Evolutionary conservation across 2,113 vertebrate genomes (phyloP), one percentile per base, ranked within the genome.

Genomic region (Spilogale gracilis): DNA sequence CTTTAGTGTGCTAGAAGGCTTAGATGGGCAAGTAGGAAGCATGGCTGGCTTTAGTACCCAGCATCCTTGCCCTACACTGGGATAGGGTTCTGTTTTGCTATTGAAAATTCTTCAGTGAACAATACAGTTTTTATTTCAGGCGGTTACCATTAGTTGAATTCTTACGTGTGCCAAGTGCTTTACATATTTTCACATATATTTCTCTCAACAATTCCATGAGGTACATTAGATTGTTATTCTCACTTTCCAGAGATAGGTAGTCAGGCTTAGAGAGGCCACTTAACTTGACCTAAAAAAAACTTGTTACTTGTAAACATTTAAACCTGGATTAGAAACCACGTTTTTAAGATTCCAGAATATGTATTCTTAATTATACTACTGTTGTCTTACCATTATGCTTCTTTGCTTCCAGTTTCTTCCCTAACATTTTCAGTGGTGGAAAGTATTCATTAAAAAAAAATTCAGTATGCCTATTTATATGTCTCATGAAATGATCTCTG

Each of bases 81-180:
- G 45, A 30, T 32, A 25, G 54, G 52, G n/a, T 82, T 95, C 91
- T 78, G 58, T 71, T 76, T 79, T 52, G 63, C 38, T 81, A 0
- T 58, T 92, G 30, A 12, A 69, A 71, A 67, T 50, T 69, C 8
- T 48, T 30, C 23, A 48, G 0, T 76, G 56, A 91, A 71, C 43
- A 85, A 50, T 30, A 8, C 30, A 48, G 61, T 23, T 92, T 90
- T 91, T 87, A n/a, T 92, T 80, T 89, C 79, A 69, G 45, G 80
- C 60, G 23, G 60, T 61, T 25, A 2, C 73, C 38, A 10, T 23
- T 82, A 69, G 73, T 25, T 18, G 92, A 93, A 81, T 54, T 21
- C 9, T 83, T 78, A 67, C 2, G 13, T n/a, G 54, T 90, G 54
- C 48, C 54, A 89, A 17, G 32, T 58, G 43, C 7, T 96, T 95